phyloP scores from a whole-genome alignment of 2,888 invertebrate species.

The Emmelina monodactyla region DNA sequence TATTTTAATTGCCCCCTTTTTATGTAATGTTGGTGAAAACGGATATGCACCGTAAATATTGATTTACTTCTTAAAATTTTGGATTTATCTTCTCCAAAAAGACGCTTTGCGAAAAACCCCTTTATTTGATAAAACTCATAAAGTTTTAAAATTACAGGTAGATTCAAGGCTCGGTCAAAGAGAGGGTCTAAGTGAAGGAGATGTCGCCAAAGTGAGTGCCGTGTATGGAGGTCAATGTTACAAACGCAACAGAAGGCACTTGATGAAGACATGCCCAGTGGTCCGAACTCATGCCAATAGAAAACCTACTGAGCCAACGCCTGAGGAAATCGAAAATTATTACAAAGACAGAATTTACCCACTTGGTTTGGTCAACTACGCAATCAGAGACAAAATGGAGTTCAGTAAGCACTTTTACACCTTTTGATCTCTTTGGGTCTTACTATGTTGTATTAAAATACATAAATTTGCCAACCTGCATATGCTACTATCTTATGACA shows the following conservation, averaged over 20 bases:
- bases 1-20: too few species aligned
- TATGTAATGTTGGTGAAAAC: too few species aligned
- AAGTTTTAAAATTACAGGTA: conserved; percentile 20
- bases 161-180: conserved; percentile 43
- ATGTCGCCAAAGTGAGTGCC: conserved; percentile 38
- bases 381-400: conserved; percentile 31
- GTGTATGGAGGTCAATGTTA: conserved; percentile 40
- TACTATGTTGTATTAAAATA: too few species aligned
- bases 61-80: too few species aligned
- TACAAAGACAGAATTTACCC: conserved; percentile 40
- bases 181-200: conserved; percentile 39
- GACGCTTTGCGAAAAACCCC: too few species aligned
- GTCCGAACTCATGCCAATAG: conserved; percentile 25
- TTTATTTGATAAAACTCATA: too few species aligned
- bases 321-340: conserved; percentile 30
- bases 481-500: too few species aligned
- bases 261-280: conserved; percentile 42
- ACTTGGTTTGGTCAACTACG: conserved; percentile 37
- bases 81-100: too few species aligned
- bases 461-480: too few species aligned
- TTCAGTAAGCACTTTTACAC: too few species aligned
- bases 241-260: conserved; percentile 38
- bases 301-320: conserved; percentile 11
- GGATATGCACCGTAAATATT: too few species aligned
- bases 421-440: too few species aligned